Base-by-base conservation (phyloP, 2,888 invertebrate species). In the Dryocosmus kuriphilus region DNA sequence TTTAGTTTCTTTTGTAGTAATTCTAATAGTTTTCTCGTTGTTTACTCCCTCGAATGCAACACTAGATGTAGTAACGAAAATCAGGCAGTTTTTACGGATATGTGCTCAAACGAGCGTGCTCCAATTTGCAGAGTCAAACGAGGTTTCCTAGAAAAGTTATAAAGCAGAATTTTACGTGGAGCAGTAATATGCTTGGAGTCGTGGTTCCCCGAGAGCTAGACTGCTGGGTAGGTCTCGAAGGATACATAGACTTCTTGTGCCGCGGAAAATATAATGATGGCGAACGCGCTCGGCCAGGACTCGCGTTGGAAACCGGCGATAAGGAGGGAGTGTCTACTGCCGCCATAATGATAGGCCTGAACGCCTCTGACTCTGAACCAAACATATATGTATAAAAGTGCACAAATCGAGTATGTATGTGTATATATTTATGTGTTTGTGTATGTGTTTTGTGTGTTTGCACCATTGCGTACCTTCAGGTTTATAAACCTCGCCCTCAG, bases 251-350 rank as follows among this genome's bases (percentile, higher is more conserved):
- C 80, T 87, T 85, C 87, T 88, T 86, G 84, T 84, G 84, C 87
- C 84, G 84, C 85, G 87, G 89, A 88, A 90, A 90, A 89, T 88
- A 89, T 90, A 90, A 90, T 89, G 88, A 90, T 90, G 90, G 89
- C 90, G 89, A 89, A 82, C 80, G 80, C 84, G 71, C 51, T 71
- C n/a, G 51, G 51, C 71, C 71, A 71, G 82, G 85, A 84, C 86
- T 88, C 84, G 86, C 88, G 88, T 86, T 90, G 89, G 89, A 89
- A 90, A 90, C 87, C 89, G 81, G 88, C 90, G 90, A 90, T 90
- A 90, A 90, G 90, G 90, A 90, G 90, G 90, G 90, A 90, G 90
- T 90, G 90, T 90, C 90, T 90, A 89, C 89, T 88, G 90, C 90
- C 89, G 90, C 90, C 90, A 90, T 90, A 90, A 90, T 90, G 87